phyloP scores from a whole-genome alignment of 2,888 invertebrate species.

The Tuberolachnus salignus region DNA sequence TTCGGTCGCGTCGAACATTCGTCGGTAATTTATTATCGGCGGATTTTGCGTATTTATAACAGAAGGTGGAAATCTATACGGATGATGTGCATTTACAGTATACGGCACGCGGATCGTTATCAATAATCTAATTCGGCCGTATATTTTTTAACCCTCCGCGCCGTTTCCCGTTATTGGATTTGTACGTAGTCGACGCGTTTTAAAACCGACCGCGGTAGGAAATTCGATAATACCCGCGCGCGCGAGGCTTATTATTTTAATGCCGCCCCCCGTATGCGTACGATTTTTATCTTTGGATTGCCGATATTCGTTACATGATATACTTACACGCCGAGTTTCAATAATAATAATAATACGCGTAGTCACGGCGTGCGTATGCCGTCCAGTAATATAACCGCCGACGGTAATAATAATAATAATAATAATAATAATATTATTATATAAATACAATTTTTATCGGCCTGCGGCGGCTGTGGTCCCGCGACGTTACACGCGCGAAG shows the following conservation, averaged over 20 bases:
- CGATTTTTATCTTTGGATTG: constrained; percentile 5
- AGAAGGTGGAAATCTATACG: constrained; percentile 22
- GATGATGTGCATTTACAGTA: no score
- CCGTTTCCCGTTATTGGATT: constrained; percentile 13
- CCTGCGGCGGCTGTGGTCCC: not conserved
- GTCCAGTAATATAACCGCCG: no score
- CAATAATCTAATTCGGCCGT: not conserved
- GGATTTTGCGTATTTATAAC: not conserved
- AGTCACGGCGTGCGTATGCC: no score
- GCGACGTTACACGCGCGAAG: not conserved
- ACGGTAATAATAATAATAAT: no score
- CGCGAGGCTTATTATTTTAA: constrained; percentile 10
- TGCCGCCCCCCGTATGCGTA: not conserved
- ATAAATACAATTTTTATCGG: not conserved
- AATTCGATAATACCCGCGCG: not conserved
- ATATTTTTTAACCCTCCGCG: not conserved
- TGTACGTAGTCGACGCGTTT: not conserved
- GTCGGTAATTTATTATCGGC: constrained; percentile 22
- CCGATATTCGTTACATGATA: not conserved
- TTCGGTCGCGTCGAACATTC: constrained; percentile 17
- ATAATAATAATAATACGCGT: not conserved
- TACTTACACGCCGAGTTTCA: not conserved
- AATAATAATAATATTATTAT: no score
- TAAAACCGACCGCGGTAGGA: not conserved
- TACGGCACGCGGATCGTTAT: constrained; percentile 16